Base-by-base conservation (phyloP, 1,140 invertebrate genomes). In the Proales similis region DNA sequence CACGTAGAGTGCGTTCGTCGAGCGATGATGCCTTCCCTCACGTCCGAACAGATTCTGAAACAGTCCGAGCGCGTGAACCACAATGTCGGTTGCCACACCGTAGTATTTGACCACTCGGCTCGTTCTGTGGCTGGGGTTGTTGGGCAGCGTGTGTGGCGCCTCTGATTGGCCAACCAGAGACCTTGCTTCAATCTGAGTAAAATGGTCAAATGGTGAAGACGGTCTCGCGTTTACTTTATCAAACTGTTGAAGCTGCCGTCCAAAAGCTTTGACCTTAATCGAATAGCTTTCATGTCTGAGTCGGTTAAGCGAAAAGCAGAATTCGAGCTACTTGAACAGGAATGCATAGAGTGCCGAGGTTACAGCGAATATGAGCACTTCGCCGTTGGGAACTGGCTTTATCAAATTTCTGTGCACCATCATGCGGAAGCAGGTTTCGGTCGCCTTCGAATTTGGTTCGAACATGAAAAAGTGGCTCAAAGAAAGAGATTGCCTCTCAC, bases 361-460 rank as follows among this genome's bases (percentile, higher is more conserved):
- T 29, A 61, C 2, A 20, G 57, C 57, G 38, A 61, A 61, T 22
- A 61, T 9, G n/a, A 61, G 29, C n/a, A 73, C 79, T 73, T 85
- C 81, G 19, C 85, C 85, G 69, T 81, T 71, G 26, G 78, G 78
- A 63, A 86, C 72, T 7, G 81, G 79, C 7, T 71, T 77, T 20
- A 84, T 74, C 63, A 81, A 80, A 62, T 82, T 81, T 66, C 83
- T 74, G 3, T 79, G 78, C 27, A 82, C 77, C 2, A 80, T 78
- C 85, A 87, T 87, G 65, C 80, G 80, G 73, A 85, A 87, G 19
- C 85, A 68, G 4, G 85, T 84, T 78, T 88, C 86, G 14, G 84
- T 83, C 22, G 85, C 86, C 76, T 83, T 62, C 48, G 71, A 72
- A 71, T 68, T 65, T 64, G 27, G 12, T 19, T 43, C 26, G 0